Evolutionary conservation across 2,797 vertebrate genomes (phyloP), one percentile per base, ranked within the genome.

Genomic region (Odontamblyopus rebecca): DNA sequence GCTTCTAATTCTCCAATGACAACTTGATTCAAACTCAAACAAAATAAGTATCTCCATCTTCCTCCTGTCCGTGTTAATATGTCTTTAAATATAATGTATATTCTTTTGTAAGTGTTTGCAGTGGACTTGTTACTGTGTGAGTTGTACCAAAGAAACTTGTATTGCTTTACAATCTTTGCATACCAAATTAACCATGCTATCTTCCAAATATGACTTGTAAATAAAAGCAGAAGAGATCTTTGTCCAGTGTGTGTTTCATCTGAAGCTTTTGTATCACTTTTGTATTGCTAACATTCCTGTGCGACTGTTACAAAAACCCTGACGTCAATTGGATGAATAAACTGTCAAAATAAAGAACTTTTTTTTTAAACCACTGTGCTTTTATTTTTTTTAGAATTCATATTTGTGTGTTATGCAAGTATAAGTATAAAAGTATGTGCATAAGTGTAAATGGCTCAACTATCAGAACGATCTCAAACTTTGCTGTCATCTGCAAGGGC

Each of bases 1-100:
- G 41, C 50, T 3, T 16, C 30, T 64, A 76, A 74, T 44, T 79
- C 73, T 83, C 38, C 79, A 72, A 70, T 73, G 82, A 77, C 51
- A 76, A 61, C 72, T 30, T 62, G 62, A 72, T 60, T 81, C 77
- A 75, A 30, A 63, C 73, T 74, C 23, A 26, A 56, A 12, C 0
- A 26, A 56, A 6, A n/a, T 15, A 54, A 54, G 53, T 54, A 2
- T 54, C 53, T n/a, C n/a, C 53, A n/a, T 75, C 71, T 70, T 35
- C 79, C 66, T 29, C 73, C 73, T 83, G 76, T 91, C 86, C 85
- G 84, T 91, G 86, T 91, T 90, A 91, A 80, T 77, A 76, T 88
- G 61, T 85, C 82, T 81, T 79, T 38, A 82, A 59, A 61, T 88
- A 86, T 84, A 71, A 70, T 85, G 69, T 82, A 69, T 85, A 78